These are phyloP conservation scores for Enteromius trimaculatus DNA, from an alignment of 2,797 vertebrate species.

Conservation along the genomic window DNA sequence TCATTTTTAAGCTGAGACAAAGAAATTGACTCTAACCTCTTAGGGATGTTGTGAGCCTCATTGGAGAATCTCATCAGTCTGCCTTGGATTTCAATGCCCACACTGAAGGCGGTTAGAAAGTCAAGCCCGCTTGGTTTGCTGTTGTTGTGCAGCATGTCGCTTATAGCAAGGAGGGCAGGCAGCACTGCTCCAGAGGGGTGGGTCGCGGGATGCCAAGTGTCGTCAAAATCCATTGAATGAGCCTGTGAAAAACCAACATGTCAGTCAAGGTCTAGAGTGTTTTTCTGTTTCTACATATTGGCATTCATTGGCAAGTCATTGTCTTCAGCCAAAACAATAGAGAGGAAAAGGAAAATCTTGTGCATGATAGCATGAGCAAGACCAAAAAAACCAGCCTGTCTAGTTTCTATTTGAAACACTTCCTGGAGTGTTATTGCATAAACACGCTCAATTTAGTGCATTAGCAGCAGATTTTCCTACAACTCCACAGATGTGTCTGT, in stretches of 20 bases:
- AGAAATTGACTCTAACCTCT: constrained; percentile 75
- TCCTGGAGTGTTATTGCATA: constrained; percentile 1
- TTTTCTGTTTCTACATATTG: not conserved
- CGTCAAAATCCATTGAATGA: constrained; percentile 93
- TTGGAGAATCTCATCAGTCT: constrained; percentile 88
- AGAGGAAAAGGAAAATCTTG: not conserved
- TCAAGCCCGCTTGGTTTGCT: constrained; percentile 82
- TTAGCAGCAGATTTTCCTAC: not conserved
- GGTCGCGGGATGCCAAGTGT: constrained; percentile 91
- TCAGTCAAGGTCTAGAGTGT: not conserved
- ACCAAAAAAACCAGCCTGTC: constrained; percentile 12
- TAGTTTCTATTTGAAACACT: constrained; percentile 13
- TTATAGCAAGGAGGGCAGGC: constrained; percentile 85
- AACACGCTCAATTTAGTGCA: not conserved
- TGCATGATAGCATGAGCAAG: constrained; percentile 29
- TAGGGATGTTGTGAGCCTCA: constrained; percentile 85
- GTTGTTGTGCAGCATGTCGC: constrained; percentile 81
- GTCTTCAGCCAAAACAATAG: constrained; percentile 14
- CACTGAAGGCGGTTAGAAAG: constrained; percentile 85
- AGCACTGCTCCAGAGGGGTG: constrained; percentile 89
- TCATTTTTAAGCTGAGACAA: not conserved
- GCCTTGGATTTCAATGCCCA: constrained; percentile 89
- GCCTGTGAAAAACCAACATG: constrained; percentile 69
- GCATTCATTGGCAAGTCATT: not conserved
- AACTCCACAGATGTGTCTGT: not conserved